These are phyloP conservation scores for Lerema accius DNA, from an alignment of 1,140 invertebrate genomes.

Conservation along the genomic window DNA sequence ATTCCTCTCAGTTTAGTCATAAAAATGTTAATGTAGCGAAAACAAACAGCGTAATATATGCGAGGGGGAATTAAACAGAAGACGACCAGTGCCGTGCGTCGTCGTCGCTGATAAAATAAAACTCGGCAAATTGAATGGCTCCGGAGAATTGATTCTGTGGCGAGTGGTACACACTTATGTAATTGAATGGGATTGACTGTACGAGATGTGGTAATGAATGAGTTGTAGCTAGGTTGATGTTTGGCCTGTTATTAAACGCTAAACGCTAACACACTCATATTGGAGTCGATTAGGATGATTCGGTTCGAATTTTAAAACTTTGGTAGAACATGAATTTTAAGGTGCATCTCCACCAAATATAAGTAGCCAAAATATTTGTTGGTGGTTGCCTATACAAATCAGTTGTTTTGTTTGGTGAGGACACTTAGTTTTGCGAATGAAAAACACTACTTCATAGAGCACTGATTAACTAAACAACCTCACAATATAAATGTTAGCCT, in stretches of 20 bases:
- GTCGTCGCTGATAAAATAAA: slow-evolving; percentile 54
- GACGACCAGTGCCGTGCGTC: slow-evolving; percentile 47
- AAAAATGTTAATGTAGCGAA: slow-evolving; percentile 80
- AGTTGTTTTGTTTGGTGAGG: too few species aligned
- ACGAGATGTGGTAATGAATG: not conserved
- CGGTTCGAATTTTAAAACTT: too few species aligned
- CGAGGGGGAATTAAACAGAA: slow-evolving; percentile 70
- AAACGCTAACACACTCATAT: too few species aligned
- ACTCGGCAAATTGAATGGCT: slow-evolving; percentile 60
- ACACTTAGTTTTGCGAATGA: too few species aligned
- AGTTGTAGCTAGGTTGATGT: not conserved
- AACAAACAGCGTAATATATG: slow-evolving; percentile 78
- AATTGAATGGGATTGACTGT: slow-evolving; percentile 20
- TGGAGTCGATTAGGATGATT: too few species aligned
- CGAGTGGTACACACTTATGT: slow-evolving; percentile 19
- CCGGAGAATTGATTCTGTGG: slow-evolving; percentile 52
- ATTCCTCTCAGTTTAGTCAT: slow-evolving; percentile 73
- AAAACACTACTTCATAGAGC: too few species aligned
- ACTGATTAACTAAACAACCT: too few species aligned
- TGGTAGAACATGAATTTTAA: too few species aligned
- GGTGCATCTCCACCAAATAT: too few species aligned
- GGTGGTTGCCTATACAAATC: too few species aligned
- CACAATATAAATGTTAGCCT: too few species aligned
- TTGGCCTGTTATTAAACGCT: slow-evolving; percentile 27
- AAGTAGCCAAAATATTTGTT: too few species aligned